Evolutionary conservation across 1,140 invertebrate genomes (phyloP).

Genomic region (Metaphire vulgaris): DNA sequence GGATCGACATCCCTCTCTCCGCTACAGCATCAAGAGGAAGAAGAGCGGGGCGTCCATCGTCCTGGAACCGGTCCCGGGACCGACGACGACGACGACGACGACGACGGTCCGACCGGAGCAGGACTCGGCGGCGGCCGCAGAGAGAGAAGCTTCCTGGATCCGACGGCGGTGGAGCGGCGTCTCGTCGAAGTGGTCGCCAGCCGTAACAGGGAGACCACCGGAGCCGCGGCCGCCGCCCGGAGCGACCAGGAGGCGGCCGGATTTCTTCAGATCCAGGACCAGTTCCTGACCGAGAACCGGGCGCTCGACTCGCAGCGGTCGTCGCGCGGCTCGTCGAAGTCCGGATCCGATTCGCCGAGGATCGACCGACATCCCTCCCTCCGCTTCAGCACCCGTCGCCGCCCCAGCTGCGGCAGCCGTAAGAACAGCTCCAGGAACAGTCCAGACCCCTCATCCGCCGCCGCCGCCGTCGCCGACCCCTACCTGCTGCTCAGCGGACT

Average conservation of each 20-base stretch:
- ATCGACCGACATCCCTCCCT: slow-evolving; percentile 17
- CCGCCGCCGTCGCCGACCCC: background rate
- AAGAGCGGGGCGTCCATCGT: background rate
- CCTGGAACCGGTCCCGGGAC: background rate
- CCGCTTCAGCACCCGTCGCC: slow-evolving; percentile 11
- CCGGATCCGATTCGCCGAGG: slow-evolving; percentile 1
- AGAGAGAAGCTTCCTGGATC: background rate
- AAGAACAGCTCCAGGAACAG: background rate
- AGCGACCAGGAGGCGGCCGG: background rate
- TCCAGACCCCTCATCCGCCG: background rate
- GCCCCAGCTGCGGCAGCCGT: background rate
- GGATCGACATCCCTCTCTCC: slow-evolving; percentile 17
- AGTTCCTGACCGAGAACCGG: slow-evolving; percentile 1
- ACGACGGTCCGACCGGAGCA: background rate
- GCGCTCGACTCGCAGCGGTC: slow-evolving; percentile 3
- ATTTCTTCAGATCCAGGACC: background rate
- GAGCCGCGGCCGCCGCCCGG: background rate
- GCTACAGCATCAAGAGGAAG: slow-evolving; percentile 13
- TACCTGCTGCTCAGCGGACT: background rate
- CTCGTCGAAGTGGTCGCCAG: background rate
- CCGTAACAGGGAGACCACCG: background rate
- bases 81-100: background rate
- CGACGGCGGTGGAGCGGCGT: background rate
- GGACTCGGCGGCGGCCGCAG: background rate
- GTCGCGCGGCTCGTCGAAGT: slow-evolving; percentile 8